These are phyloP conservation scores for Scomberomorus guttatus DNA, from an alignment of 2,797 vertebrate genomes.

Conservation along the genomic window DNA sequence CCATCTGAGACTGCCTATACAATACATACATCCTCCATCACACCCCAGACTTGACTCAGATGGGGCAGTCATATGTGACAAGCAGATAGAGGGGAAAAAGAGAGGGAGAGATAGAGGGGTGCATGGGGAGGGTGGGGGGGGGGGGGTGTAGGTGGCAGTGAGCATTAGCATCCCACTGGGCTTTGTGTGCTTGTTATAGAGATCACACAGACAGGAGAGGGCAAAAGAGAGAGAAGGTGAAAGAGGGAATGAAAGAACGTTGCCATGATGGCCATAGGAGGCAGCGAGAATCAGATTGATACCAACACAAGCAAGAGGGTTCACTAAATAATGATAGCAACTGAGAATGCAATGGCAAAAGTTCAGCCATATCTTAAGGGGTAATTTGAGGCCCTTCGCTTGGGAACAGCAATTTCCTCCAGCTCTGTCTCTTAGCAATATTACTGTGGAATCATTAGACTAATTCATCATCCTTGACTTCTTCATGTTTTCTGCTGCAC, in stretches of 20 bases:
- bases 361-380: conserved; percentile 78
- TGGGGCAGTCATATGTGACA: conserved; percentile 80
- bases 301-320: conserved; percentile 63
- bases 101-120: conserved; percentile 29
- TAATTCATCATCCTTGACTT: conserved; percentile 85
- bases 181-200: conserved; percentile 83
- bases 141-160: conserved; percentile 47
- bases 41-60: conserved; percentile 69
- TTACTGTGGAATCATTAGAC: conserved; percentile 82
- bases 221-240: conserved; percentile 66
- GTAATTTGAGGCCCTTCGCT: conserved; percentile 81
- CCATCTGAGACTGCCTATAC: conserved; percentile 70
- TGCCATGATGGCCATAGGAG: conserved; percentile 40
- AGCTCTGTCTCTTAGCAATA: conserved; percentile 79
- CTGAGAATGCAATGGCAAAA: conserved; percentile 71
- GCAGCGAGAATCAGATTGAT: conserved; percentile 56
- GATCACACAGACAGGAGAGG: conserved; percentile 78
- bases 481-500: conserved; percentile 79
- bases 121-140: conserved; percentile 29
- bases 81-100: conserved; percentile 50
- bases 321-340: conserved; percentile 70
- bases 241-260: conserved; percentile 54
- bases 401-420: conserved; percentile 82
- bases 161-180: conserved; percentile 77
- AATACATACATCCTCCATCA: conserved; percentile 60